phyloP scores from a whole-genome alignment of 2,888 invertebrate genomes.

The Tenthredo distinguenda region DNA sequence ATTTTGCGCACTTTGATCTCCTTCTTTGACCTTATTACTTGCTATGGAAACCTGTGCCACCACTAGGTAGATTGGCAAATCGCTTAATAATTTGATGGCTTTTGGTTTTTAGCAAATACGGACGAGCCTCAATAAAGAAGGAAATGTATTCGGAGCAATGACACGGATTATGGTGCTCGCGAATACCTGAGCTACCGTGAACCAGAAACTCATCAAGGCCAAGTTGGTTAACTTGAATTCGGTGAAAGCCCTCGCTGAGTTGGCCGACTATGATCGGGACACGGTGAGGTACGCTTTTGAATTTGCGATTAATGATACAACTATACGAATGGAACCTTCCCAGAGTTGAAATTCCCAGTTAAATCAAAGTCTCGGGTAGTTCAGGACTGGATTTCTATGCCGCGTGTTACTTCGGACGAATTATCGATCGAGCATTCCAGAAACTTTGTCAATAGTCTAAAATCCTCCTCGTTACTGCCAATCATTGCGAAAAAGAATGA shows the following conservation, averaged over 20 bases:
- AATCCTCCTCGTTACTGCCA: not conserved
- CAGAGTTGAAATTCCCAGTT: not conserved
- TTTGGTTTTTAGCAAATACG: not conserved
- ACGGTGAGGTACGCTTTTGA: not conserved
- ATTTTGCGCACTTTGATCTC: not conserved
- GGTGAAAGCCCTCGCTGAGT: conserved; percentile 3
- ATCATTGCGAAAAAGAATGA: not conserved
- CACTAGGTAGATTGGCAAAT: not conserved
- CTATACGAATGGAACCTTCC: not conserved
- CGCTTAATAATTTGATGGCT: not conserved
- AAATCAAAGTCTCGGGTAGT: not conserved
- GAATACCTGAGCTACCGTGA: not conserved
- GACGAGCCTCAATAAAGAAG: not conserved
- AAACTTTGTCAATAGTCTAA: not conserved
- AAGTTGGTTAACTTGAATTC: not conserved
- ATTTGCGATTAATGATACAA: not conserved
- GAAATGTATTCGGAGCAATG: not conserved
- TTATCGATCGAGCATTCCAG: not conserved
- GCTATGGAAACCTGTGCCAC: not conserved
- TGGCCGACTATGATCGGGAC: not conserved
- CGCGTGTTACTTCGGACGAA: not conserved
- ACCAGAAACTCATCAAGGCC: conserved; percentile 7
- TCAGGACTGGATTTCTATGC: not conserved
- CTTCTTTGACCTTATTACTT: not conserved
- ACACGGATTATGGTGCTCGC: not conserved